Evolutionary conservation across 1,140 invertebrate genomes (phyloP), one percentile per base, ranked within the genome.

Genomic region (Pseudomyrmex sp.): DNA sequence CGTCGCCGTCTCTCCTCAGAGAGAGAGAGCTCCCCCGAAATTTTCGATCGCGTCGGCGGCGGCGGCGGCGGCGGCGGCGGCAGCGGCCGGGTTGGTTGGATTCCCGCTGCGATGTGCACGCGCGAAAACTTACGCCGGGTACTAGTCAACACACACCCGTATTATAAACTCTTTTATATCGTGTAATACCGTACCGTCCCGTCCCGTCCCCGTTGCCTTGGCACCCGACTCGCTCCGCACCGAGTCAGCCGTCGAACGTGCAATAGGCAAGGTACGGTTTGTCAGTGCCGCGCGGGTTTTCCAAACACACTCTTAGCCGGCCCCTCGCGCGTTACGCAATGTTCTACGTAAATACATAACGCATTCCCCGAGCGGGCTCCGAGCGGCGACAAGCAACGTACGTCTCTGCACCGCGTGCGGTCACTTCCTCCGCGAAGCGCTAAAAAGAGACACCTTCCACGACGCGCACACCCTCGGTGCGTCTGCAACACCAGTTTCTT

Each of bases 311-410:
- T 35, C 35, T 35, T 89, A 88, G 85, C 86, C 86, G 84, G 88
- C 56, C 84, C n/a, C 84, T 84, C 69, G 89, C 44, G 68, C 68
- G 85, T 91, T 91, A 91, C 90, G 90, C 90, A 91, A 91, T 89
- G 82, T 87, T 90, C 90, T 84, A 90, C 89, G 88, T 89, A 91
- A 91, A 90, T 90, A 90, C 90, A 90, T 90, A 91, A 90, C 83
- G 85, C 87, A 73, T 87, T 88, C 82, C 48, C 69, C n/a, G 66
- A 72, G 84, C 75, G 35, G 52, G 58, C 76, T 76, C 75, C 72
- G 82, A 35, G 35, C 35, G 35, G 35, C 83, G 86, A 87, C 76
- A 44, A 79, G 52, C 70, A 88, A 80, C 61, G 83, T 68, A 74
- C 68, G 86, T 88, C 4, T 52, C 85, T 85, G 52, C 65, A 26